phyloP scores from a whole-genome alignment of 1,140 invertebrate species.

The Aphaenogaster rudis region DNA sequence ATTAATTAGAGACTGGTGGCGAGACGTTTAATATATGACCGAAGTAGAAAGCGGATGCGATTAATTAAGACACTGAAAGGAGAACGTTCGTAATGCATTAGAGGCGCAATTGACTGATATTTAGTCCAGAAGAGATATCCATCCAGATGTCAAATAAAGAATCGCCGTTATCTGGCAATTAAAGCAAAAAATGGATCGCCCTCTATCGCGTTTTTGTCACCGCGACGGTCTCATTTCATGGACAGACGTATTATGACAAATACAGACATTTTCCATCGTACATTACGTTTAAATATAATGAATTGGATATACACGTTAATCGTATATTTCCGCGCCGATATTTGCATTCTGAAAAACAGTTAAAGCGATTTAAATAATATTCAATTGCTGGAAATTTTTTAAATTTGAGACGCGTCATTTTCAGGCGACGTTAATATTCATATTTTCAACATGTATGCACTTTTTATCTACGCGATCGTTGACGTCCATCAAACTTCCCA shows the following conservation, averaged over 20 bases:
- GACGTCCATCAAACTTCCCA: conserved; percentile 22
- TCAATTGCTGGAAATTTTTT: conserved; percentile 13
- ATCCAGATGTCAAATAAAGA: conserved; percentile 33
- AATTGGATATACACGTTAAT: not conserved
- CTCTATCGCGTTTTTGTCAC: conserved; percentile 24
- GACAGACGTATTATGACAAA: conserved; percentile 13
- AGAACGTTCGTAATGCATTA: conserved; percentile 20
- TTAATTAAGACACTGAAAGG: conserved; percentile 55
- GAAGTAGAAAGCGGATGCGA: conserved; percentile 43
- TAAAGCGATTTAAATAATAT: conserved; percentile 27
- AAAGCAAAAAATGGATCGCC: conserved; percentile 32
- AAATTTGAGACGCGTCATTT: not conserved
- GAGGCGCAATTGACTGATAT: conserved; percentile 38
- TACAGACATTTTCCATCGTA: conserved; percentile 9
- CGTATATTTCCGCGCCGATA: not conserved
- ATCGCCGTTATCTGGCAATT: conserved; percentile 19
- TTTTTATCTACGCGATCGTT: not conserved
- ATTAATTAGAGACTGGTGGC: conserved; percentile 38
- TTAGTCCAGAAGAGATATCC: conserved; percentile 6
- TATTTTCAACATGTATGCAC: conserved; percentile 6
- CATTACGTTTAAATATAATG: conserved; percentile 19
- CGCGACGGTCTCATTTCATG: not conserved
- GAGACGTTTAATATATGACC: not conserved
- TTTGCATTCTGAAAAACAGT: conserved; percentile 11
- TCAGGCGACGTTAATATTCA: not conserved